Evolutionary conservation across 2,888 invertebrate species (phyloP), one percentile per base, ranked within the genome.

Genomic region (Cyclophora punctaria): DNA sequence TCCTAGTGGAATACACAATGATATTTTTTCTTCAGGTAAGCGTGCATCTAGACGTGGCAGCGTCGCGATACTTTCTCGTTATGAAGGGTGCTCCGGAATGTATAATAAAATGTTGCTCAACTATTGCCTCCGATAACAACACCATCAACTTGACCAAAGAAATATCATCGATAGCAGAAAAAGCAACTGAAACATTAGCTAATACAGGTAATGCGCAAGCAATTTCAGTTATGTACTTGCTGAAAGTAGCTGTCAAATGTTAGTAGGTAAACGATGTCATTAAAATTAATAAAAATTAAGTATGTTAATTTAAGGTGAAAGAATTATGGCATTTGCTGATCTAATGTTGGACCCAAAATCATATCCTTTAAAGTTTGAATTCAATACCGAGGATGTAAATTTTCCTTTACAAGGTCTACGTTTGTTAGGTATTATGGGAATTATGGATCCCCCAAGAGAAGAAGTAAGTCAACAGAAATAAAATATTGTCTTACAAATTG

Each of bases 41-140:
- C 94, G 83, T 98, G 93, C 63, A 92, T 95, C 67, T 97, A 68
- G 95, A 97, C 72, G 89, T 93, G 20, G 92, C 91, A 63, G 93
- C 94, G 71, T 94, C 94, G 6, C 91, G 94, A 58, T 94, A 95
- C 76, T 79, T 97, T 55, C 90, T 95, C 73, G 96, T 94, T 48
- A 98, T 98, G 97, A 98, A 98, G 92, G 98, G 98, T 48, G 98
- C 98, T 54, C 97, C 99, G 2, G 99, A 99, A 86, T 91, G 96
- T 61, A 95, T 99, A 63, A 82, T 98, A 53, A 94, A 95, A 69
- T 91, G 95, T 53, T 96, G 96, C 81, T 89, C 91, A 35, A 95
- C 94, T 40, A 94, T 98, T 60, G 93, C 63, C 20, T 92, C 94
- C 59, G 95, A 95, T 59, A 94, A 94, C 72, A 94, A 94, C 69